These are phyloP conservation scores for Clangula hyemalis DNA, from an alignment of 2,797 vertebrate species.

Conservation along the genomic window DNA sequence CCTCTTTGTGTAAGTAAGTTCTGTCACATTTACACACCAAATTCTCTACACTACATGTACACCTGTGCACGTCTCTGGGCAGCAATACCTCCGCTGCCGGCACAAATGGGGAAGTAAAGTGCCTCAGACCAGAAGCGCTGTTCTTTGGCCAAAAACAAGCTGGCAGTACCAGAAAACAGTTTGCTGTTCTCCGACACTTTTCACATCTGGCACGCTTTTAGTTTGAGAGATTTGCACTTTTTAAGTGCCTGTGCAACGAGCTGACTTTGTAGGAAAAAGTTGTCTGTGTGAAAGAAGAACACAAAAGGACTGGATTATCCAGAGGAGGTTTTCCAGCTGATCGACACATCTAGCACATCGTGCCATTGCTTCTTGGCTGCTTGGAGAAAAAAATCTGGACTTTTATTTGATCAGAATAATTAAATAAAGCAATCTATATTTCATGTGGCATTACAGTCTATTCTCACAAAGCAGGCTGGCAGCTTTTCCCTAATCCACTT, in stretches of 20 bases:
- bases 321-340: not conserved
- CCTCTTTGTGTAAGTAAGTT: not conserved
- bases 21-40: not conserved
- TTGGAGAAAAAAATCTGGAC: not conserved
- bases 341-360: not conserved
- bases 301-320: not conserved
- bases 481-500: not conserved
- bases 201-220: not conserved
- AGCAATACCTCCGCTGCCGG: not conserved
- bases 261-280: not conserved
- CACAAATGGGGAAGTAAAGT: accelerated
- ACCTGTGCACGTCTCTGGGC: not conserved
- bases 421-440: not conserved
- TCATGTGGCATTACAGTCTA: not conserved
- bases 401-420: not conserved
- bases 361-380: not conserved
- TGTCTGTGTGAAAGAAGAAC: not conserved
- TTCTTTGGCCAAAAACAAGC: not conserved
- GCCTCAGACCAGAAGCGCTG: not conserved
- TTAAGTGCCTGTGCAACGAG: not conserved
- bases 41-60: not conserved
- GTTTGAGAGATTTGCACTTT: not conserved
- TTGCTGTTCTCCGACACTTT: not conserved
- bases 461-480: not conserved
- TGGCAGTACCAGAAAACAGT: not conserved